Base-by-base conservation (phyloP, 2,888 invertebrate species). In the Trachelus stipa region DNA sequence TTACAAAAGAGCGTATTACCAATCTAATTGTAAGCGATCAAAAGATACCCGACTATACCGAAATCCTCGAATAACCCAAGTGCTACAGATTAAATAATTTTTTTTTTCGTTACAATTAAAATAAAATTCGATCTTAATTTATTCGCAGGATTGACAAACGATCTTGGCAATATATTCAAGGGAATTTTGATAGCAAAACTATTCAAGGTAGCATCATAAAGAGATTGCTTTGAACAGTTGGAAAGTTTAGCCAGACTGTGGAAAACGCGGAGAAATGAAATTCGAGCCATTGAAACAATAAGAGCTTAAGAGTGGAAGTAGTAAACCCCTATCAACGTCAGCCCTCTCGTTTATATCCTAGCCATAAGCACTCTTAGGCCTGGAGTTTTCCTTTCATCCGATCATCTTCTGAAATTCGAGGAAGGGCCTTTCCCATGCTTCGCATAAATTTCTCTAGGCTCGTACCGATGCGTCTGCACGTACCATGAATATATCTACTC, bases 321-420 rank as follows among this genome's bases (percentile, higher is more conserved):
- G 73, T 77, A 78, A 34, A 75, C n/a, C 75, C 34, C 30, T 34
- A 69, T 75, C 15, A 69, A 75, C 23, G 75, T 69, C 75, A 75
- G 75, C 30, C 75, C 79, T 77, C 75, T 71, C 33, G 73, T 78
- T 56, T 56, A 56, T 56, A 56, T 56, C 56, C 23, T 2, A 23
- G 56, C 23, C 15, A 56, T 56, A 56, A 56, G 56, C 9, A 15
- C 56, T 56, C 56, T 56, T 56, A 23, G 56, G 56, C 23, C 6
- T 23, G 9, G 23, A 56, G 56, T 56, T 56, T 56, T 6, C 56
- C 15, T 23, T 56, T 56, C 9, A 9, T 23, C 23, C 23, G 2
- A 23, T 23, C n/a, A n/a, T 56, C 23, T 56, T 23, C 2, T 56
- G 23, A 56, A 23, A 9, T 23, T 15, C 23, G 23, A 23, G 23